A percentile compares a stretch with the other conserved stretches of the same genome.
Evolutionary conservation across 1,140 invertebrate genomes (phyloP).

Genomic region (Hypothenemus hampei): DNA sequence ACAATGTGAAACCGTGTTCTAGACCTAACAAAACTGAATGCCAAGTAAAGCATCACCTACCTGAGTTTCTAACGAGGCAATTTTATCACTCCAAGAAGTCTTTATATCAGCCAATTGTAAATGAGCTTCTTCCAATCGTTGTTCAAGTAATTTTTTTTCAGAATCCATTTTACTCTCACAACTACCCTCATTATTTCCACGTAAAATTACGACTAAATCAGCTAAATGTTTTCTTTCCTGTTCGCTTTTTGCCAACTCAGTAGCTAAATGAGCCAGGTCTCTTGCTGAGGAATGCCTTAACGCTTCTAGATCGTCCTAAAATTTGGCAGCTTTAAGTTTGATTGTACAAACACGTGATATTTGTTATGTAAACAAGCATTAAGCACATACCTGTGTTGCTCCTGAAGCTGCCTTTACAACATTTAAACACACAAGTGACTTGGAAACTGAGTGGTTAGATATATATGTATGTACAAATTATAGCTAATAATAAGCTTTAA

Average conservation of each 20-base stretch:
- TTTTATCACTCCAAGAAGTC: constrained; percentile 84
- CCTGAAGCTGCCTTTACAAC: constrained; percentile 3
- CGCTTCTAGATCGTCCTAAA: constrained; percentile 65
- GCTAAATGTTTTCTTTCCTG: constrained; percentile 59
- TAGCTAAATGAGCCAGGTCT: constrained; percentile 55
- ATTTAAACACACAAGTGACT: constrained; percentile 2
- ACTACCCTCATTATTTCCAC: constrained; percentile 50
- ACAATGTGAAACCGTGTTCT: not conserved
- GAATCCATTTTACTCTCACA: constrained; percentile 46
- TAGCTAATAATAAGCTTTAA: not conserved
- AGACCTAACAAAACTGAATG: not conserved
- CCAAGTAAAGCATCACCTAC: constrained; percentile 45
- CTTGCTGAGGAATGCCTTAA: constrained; percentile 58
- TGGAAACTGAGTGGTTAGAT: not conserved
- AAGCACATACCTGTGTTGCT: constrained; percentile 40
- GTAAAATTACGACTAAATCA: constrained; percentile 61
- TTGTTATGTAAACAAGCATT: not conserved
- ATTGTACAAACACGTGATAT: not conserved
- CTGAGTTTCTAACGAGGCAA: constrained; percentile 79
- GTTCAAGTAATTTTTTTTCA: constrained; percentile 64
- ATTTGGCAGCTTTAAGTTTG: constrained; percentile 3
- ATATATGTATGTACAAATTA: not conserved
- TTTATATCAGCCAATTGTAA: constrained; percentile 83
- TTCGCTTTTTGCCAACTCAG: constrained; percentile 56
- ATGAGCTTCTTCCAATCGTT: constrained; percentile 76